Percentiles rank a stretch among this genome's conserved stretches.
phyloP scores from a whole-genome alignment of 2,888 invertebrate genomes.

The Cecidostiba fungosa region DNA sequence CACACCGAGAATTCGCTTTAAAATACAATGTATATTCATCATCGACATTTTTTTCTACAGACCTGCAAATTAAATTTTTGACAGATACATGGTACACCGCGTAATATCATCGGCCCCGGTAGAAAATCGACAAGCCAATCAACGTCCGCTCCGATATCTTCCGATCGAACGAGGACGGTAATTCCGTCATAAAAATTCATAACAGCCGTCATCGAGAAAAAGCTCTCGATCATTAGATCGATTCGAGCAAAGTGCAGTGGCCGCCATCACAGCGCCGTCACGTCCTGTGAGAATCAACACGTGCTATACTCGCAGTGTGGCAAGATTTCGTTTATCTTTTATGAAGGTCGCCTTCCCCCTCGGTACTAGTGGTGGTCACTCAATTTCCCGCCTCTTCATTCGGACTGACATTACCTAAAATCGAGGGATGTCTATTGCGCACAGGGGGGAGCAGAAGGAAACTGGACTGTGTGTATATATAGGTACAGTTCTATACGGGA shows the following conservation, averaged over 20 bases:
- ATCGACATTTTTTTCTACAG: constrained; percentile 22
- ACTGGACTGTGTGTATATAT: not conserved
- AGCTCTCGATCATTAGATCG: constrained; percentile 26
- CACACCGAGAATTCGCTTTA: constrained; percentile 14
- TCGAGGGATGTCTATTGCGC: constrained; percentile 43
- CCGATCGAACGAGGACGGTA: not conserved
- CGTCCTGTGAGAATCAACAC: constrained; percentile 42
- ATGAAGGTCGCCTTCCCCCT: constrained; percentile 53
- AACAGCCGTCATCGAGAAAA: not conserved
- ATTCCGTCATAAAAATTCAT: constrained; percentile 44
- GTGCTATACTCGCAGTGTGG: not conserved
- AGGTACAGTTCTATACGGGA: too few species aligned
- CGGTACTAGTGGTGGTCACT: constrained; percentile 65
- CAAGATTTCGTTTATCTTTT: constrained; percentile 67
- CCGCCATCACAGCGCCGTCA: constrained; percentile 16
- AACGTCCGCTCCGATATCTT: not conserved
- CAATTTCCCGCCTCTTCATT: constrained; percentile 73
- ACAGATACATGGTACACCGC: not conserved
- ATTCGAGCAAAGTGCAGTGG: constrained; percentile 12
- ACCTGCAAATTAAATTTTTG: constrained; percentile 42
- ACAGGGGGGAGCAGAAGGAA: not conserved
- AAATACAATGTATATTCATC: constrained; percentile 60
- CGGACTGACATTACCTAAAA: constrained; percentile 67
- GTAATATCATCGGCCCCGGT: not conserved
- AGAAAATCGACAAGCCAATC: not conserved